Evolutionary conservation across 1,140 invertebrate species (phyloP).

Genomic region (Harpegnathos saltator): DNA sequence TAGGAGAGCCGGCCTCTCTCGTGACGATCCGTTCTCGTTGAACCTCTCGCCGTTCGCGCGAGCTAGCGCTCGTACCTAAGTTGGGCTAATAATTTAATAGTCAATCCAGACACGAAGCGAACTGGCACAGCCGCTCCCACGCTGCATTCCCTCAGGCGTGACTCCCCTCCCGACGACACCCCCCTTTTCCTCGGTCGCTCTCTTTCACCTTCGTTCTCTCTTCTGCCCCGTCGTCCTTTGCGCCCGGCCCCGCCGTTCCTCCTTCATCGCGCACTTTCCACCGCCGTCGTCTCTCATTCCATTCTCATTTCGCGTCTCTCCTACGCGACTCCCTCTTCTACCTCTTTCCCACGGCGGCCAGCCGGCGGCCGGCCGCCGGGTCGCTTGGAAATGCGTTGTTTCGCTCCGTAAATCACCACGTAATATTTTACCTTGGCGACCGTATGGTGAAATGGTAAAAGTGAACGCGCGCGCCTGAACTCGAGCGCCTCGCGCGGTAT

Average conservation of each 20-base stretch:
- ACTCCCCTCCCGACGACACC: slow-evolving; percentile 64
- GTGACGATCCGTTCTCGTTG: neutral
- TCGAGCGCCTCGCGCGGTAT: neutral
- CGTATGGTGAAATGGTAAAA: slow-evolving; percentile 74
- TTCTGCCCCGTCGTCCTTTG: slow-evolving; percentile 52
- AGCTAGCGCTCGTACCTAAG: slow-evolving; percentile 44
- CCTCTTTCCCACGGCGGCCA: slow-evolving; percentile 75
- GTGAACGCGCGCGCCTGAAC: slow-evolving; percentile 62
- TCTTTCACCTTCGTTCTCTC: slow-evolving; percentile 73
- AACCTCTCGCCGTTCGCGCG: neutral
- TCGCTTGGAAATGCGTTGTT: slow-evolving; percentile 68
- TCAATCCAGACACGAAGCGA: slow-evolving; percentile 75
- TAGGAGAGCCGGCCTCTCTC: slow-evolving; percentile 2
- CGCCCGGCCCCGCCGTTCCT: slow-evolving; percentile 47
- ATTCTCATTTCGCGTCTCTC: slow-evolving; percentile 70
- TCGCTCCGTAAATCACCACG: slow-evolving; percentile 63
- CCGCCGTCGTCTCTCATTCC: slow-evolving; percentile 62
- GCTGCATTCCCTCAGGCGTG: slow-evolving; percentile 83
- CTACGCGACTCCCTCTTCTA: slow-evolving; percentile 57
- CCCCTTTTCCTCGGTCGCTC: slow-evolving; percentile 56
- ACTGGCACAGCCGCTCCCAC: slow-evolving; percentile 82
- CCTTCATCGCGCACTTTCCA: slow-evolving; percentile 1
- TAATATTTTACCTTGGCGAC: slow-evolving; percentile 54
- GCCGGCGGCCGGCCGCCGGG: slow-evolving; percentile 8
- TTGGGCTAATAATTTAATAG: slow-evolving; percentile 76